Base-by-base conservation (phyloP, 2,797 vertebrate genomes). In the Lophotriccus pileatus region DNA sequence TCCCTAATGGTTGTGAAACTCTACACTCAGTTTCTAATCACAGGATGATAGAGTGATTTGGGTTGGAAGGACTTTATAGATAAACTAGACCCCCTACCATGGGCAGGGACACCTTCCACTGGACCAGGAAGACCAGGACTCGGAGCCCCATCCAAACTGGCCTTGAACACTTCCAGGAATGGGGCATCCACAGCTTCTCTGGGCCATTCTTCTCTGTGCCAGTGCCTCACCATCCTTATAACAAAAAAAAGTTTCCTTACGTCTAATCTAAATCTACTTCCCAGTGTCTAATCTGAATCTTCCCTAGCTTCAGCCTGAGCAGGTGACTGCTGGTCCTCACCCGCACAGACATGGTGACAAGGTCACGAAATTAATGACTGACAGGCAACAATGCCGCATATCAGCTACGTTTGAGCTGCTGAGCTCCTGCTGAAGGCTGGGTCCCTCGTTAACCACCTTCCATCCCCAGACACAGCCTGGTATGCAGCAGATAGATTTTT, bases 331-430 rank as follows among this genome's bases (percentile, higher is more conserved):
- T 55, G 8, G 2, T 41, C 59, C 46, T 69, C 30, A 59, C 5
- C 4, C 36, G 16, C 2, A 1, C 28, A 55, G 68, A 37, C 6
- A 53, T 2, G 0, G 17, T n/a, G 70, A 80, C 0, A 0, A 86
- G 41, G 73, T 67, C 52, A 72, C 0, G 0, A 69, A 89, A 76
- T 47, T n/a, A 69, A 55, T 50, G 56, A 62, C n/a, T 37, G 79
- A 46, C 44, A 84, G 37, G 74, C 28, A 44, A 25, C 0, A 0
- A 66, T 0, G 10, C 28, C 69, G 32, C 8, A 0, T 30, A n/a
- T 62, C 55, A 82, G 58, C n/a, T 44, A 2, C 2, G 4, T 39
- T 39, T 36, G 75, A 91, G n/a, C 14, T 53, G 44, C 82, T 66
- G 82, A 89, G 59, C 30, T 47, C 21, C 34, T 83, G 46, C 43